phyloP scores from a whole-genome alignment of 2,113 vertebrate species.

The Genyomyrus donnyi region DNA sequence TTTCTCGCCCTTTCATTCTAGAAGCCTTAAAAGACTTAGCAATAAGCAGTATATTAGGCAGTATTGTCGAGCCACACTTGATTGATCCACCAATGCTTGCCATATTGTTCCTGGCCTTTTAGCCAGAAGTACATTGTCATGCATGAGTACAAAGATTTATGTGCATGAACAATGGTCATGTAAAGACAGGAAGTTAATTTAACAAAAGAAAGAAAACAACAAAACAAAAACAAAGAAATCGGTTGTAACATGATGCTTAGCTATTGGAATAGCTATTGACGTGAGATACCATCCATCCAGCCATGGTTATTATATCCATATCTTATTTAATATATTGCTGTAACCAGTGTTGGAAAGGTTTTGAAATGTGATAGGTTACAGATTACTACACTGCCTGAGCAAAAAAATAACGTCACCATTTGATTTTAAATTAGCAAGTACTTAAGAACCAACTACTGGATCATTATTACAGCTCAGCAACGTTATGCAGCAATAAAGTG shows the following conservation, averaged over 20 bases:
- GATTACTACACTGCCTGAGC: neutral
- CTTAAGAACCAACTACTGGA: neutral
- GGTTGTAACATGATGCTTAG: neutral
- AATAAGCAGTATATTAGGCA: neutral
- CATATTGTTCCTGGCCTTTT: neutral
- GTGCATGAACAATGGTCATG: neutral
- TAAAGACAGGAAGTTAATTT: neutral
- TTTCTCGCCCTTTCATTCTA: neutral
- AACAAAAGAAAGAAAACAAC: no score
- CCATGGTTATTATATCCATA: neutral
- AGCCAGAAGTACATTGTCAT: neutral
- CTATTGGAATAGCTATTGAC: neutral
- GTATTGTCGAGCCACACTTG: neutral
- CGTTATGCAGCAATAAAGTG: neutral
- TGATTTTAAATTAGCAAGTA: neutral
- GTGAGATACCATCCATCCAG: neutral
- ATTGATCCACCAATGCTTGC: neutral
- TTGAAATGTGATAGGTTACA: neutral
- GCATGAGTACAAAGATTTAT: neutral
- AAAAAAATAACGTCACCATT: neutral
- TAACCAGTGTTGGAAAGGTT: neutral
- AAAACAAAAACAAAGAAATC: neutral
- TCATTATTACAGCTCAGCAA: neutral
- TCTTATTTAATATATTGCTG: neutral
- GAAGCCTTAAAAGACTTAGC: neutral